phyloP scores from a whole-genome alignment of 2,113 vertebrate genomes.

The Girardinichthys multiradiatus region DNA sequence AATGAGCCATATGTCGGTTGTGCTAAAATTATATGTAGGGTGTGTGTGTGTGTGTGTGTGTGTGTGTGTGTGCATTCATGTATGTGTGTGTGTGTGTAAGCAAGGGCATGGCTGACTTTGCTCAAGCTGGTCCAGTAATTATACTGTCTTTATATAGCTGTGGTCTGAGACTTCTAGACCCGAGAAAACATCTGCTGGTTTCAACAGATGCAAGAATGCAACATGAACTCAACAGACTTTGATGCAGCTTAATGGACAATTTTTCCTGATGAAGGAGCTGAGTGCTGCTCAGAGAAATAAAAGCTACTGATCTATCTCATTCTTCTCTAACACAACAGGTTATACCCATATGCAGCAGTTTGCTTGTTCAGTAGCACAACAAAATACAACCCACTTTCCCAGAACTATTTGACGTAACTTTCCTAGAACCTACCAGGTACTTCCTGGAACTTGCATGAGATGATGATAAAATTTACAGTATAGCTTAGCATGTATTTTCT shows the following conservation, averaged over 20 bases:
- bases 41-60: not conserved
- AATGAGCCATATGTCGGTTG: conserved; percentile 19
- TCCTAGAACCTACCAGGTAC: not conserved
- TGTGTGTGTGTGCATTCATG: conserved; percentile 1
- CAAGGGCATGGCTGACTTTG: conserved; percentile 41
- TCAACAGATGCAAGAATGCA: conserved; percentile 33
- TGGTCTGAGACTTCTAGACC: conserved; percentile 61
- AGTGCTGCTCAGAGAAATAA: not conserved
- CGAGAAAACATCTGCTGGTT: conserved; percentile 61
- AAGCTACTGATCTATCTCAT: too few species aligned
- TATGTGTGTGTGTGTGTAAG: conserved; percentile 17
- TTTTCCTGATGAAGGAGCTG: not conserved
- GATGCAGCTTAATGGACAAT: conserved; percentile 8
- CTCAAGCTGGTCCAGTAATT: conserved; percentile 73
- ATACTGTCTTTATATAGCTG: conserved; percentile 73
- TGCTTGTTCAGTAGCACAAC: not conserved
- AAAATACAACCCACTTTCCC: not conserved
- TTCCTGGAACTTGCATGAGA: not conserved
- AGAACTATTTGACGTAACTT: not conserved
- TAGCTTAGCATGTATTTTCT: not conserved
- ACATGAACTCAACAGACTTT: conserved; percentile 17
- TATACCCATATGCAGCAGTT: not conserved
- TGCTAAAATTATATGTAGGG: conserved; percentile 16
- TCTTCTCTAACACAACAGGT: too few species aligned
- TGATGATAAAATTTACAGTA: too few species aligned